These are phyloP conservation scores for Sibirionetta formosa DNA, from an alignment of 2,797 vertebrate species.

Conservation along the genomic window DNA sequence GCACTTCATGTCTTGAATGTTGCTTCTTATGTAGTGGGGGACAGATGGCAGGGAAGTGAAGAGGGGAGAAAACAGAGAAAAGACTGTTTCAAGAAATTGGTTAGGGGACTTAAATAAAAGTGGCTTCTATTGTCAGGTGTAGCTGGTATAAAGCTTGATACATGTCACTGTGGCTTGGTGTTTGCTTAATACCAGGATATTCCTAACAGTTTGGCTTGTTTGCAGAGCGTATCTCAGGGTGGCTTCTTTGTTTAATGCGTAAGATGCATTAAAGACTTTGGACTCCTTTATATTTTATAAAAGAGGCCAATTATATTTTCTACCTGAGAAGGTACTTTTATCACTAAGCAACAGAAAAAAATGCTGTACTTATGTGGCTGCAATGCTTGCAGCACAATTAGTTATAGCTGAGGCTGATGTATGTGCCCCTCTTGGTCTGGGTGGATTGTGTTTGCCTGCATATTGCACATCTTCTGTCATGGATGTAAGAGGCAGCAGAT, in stretches of 20 bases:
- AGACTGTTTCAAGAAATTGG: neutral
- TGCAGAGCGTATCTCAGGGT: neutral
- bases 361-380: neutral
- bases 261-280: neutral
- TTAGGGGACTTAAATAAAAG: neutral
- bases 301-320: neutral
- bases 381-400: neutral
- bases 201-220: neutral
- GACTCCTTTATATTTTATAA: neutral
- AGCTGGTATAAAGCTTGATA: neutral
- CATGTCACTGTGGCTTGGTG: neutral
- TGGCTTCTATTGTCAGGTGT: neutral
- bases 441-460: neutral
- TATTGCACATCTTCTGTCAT: neutral
- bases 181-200: neutral
- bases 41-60: neutral
- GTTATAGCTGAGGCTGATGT: neutral
- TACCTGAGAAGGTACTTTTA: neutral
- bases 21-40: neutral
- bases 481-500: neutral
- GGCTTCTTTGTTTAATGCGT: neutral
- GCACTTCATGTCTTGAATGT: neutral
- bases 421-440: neutral
- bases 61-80: neutral
- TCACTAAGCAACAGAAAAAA: neutral